phyloP scores from a whole-genome alignment of 92 coral and sea anemone genomes.

The Paramuricea clavata region DNA sequence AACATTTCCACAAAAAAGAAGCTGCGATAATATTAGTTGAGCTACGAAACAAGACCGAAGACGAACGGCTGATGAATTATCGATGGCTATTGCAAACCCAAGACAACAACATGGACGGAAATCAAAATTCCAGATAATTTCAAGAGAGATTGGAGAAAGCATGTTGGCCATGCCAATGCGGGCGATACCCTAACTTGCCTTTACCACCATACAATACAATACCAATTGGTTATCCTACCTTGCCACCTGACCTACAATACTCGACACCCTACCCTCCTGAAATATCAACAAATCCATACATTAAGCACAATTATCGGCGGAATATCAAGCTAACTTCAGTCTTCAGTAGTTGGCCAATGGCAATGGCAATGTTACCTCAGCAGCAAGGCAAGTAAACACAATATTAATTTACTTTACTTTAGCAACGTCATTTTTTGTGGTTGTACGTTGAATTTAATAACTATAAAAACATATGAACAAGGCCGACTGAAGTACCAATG shows the following conservation, averaged over 20 bases:
- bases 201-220: constrained; percentile 28
- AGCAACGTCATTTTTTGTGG: too few species aligned
- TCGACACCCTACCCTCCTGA: background rate
- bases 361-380: background rate
- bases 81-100: constrained; percentile 28
- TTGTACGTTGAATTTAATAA: too few species aligned
- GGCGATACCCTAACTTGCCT: constrained; percentile 14
- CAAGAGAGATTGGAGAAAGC: constrained; percentile 33
- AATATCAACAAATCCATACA: background rate
- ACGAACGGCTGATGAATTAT: constrained; percentile 39
- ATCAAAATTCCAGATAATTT: background rate
- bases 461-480: too few species aligned
- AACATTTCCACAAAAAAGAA: constrained; percentile 39
- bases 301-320: background rate
- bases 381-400: constrained; percentile 11
- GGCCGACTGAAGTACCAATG: too few species aligned
- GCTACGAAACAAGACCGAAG: constrained; percentile 31
- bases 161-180: constrained; percentile 30
- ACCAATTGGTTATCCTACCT: constrained; percentile 41
- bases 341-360: constrained; percentile 38
- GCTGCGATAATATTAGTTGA: constrained; percentile 41
- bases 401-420: too few species aligned
- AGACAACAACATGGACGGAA: constrained; percentile 5
- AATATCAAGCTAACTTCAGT: constrained; percentile 5
- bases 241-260: constrained; percentile 2